A percentile compares a stretch with the other conserved stretches of the same genome.
Conservation (phyloP, 2,113 vertebrate genomes). For the Datnioides undecimradiatus region DNA sequence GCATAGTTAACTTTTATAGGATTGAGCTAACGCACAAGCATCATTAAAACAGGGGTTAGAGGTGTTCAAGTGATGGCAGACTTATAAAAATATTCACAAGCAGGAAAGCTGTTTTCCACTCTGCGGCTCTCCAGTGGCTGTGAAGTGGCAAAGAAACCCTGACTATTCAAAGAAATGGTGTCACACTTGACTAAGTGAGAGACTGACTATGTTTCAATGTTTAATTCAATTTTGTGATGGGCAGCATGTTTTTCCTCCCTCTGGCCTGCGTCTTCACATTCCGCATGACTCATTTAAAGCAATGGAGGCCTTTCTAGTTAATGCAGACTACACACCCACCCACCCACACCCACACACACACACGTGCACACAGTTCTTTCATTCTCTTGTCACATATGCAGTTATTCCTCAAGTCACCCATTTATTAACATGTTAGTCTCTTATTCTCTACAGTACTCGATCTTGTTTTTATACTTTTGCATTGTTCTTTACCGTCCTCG, state of each 20-base stretch:
- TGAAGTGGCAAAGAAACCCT: constrained; percentile 52
- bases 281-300: constrained; percentile 55
- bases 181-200: constrained; percentile 61
- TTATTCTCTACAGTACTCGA: not conserved
- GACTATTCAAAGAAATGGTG: constrained; percentile 50
- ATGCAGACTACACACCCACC: too few species aligned
- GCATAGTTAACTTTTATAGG: constrained; percentile 39
- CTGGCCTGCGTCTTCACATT: constrained; percentile 51
- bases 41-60: constrained; percentile 45
- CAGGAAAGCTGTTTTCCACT: constrained; percentile 52
- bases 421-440: constrained; percentile 25
- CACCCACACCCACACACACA: too few species aligned
- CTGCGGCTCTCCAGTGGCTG: constrained; percentile 36
- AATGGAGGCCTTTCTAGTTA: constrained; percentile 49
- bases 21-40: constrained; percentile 9
- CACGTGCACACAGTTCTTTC: constrained; percentile 10
- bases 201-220: constrained; percentile 56
- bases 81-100: constrained; percentile 42
- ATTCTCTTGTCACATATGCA: constrained; percentile 39
- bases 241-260: constrained; percentile 34
- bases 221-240: constrained; percentile 65
- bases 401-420: constrained; percentile 14
- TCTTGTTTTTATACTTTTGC: not conserved
- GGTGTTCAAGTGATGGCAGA: constrained; percentile 43
- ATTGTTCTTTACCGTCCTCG: constrained; percentile 8